Conservation (phyloP, 2,113 vertebrate genomes). For the Anolis sagrei region DNA sequence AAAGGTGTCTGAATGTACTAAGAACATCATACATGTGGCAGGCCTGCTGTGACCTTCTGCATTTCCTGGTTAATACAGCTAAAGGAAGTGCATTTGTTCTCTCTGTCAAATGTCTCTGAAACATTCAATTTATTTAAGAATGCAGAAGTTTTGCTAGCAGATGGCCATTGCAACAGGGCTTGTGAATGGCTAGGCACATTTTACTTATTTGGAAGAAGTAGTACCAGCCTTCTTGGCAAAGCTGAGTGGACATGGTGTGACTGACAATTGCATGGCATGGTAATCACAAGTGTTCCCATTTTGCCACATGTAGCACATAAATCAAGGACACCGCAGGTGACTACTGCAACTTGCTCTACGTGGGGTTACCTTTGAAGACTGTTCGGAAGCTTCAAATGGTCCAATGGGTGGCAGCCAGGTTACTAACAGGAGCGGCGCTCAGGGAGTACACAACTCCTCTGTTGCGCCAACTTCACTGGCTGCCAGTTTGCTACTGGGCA, state of each 20-base stretch:
- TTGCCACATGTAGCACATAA: not conserved
- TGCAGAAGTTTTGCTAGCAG: not conserved
- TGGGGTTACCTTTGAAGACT: no score
- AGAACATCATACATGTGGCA: not conserved
- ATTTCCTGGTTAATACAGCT: not conserved
- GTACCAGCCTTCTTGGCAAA: not conserved
- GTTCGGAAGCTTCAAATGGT: no score
- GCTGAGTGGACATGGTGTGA: not conserved
- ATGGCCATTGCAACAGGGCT: not conserved
- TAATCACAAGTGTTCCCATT: not conserved
- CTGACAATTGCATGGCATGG: not conserved
- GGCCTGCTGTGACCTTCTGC: not conserved
- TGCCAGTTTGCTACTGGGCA: no score
- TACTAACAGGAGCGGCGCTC: no score
- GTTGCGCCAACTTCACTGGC: no score
- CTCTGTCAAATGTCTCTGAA: not conserved
- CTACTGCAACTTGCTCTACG: no score
- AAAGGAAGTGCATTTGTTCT: not conserved
- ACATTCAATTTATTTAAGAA: not conserved
- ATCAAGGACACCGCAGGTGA: no score
- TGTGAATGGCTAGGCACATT: not conserved
- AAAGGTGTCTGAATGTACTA: not conserved
- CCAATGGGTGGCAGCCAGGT: no score
- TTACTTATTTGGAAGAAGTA: slow-evolving; percentile 1
- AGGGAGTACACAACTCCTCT: no score